Evolutionary conservation across 2,113 vertebrate genomes (phyloP), one percentile per base, ranked within the genome.

Genomic region (Narcine bancroftii): DNA sequence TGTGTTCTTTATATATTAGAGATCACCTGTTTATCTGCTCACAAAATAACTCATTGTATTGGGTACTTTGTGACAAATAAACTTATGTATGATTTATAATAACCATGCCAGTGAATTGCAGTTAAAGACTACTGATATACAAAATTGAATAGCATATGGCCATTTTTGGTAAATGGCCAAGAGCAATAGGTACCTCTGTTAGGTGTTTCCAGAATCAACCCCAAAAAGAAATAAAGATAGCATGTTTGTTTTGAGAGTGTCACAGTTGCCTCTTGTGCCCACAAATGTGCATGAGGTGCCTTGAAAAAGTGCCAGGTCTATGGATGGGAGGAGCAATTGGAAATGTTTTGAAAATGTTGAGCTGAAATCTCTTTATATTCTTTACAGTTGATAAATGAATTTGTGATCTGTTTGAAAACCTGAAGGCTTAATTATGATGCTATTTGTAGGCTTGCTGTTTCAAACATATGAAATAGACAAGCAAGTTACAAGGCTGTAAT

Each of bases 371-470:
- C n/a, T 85, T 56, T 85, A 85, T 85, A 29, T 85, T 60, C 79
- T 85, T 85, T 85, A 56, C 53, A 15, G 81, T 15, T 56, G 50
- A n/a, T 85, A 85, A 85, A n/a, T 85, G 26, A 85, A 85, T 17
- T 83, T 56, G 81, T 56, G 81, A 85, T 85, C 50, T 85, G 81
- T 85, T 85, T 85, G 29, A 47, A 81, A 81, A 81, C 77, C 29
- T 81, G 77, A 85, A 85, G 50, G 81, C 56, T 85, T 85, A 85
- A 56, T 85, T 50, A 85, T 85, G 81, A 56, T 85, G 81, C 81
- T 85, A 56, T 85, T 85, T 33, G 33, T n/a, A 85, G 47, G 56
- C 81, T 56, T 60, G 50, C 81, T 85, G 29, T 53, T 85, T 56
- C 56, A 85, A 85, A 85, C n/a, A 85, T n/a, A 85, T 85, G 13